phyloP scores from a whole-genome alignment of 1,140 invertebrate genomes.

The Chlorops oryzae region DNA sequence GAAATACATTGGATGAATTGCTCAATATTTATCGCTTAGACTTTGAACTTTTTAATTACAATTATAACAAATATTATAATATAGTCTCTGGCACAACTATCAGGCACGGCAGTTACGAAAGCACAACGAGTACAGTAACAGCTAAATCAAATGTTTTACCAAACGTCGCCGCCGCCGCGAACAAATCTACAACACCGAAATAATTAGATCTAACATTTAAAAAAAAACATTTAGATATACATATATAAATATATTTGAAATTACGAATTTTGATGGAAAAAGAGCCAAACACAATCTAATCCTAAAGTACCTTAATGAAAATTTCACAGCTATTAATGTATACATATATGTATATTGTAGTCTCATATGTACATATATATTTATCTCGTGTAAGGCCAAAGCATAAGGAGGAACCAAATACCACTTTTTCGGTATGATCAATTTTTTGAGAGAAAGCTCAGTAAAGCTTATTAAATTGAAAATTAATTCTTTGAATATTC shows the following conservation, averaged over 20 bases:
- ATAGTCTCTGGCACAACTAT: constrained; percentile 39
- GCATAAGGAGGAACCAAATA: too few relatives aligned
- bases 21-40: constrained; percentile 67
- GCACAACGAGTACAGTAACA: not conserved
- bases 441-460: too few relatives aligned
- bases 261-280: too few relatives aligned
- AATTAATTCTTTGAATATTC: too few relatives aligned
- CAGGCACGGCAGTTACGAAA: not conserved
- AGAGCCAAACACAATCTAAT: too few relatives aligned
- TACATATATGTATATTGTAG: not conserved
- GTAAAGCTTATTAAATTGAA: too few relatives aligned
- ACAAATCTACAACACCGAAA: constrained; percentile 5
- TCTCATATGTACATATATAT: too few relatives aligned
- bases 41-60: constrained; percentile 65
- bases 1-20: constrained; percentile 55
- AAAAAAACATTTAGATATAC: not conserved
- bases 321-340: not conserved
- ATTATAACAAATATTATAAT: constrained; percentile 52
- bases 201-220: not conserved
- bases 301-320: not conserved
- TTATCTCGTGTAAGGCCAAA: too few relatives aligned
- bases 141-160: constrained; percentile 4
- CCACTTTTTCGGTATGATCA: too few relatives aligned
- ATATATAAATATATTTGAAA: not conserved
- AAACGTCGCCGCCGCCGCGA: not conserved